Evolutionary conservation across 2,888 invertebrate genomes (phyloP), one percentile per base, ranked within the genome.

Genomic region (Leucozona laternaria): DNA sequence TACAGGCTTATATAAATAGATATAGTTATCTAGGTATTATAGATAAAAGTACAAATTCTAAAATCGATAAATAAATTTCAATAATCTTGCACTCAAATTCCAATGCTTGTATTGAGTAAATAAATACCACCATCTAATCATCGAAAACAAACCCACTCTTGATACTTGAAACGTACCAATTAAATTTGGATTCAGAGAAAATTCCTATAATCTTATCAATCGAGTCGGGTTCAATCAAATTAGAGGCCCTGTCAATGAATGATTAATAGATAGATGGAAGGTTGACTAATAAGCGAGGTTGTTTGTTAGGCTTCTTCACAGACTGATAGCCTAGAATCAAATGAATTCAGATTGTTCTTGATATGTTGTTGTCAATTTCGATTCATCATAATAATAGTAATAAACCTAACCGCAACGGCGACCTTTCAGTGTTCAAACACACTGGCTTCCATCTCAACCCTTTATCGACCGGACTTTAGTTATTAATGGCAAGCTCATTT

Each of bases 231-330:
- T 86, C 81, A 78, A 86, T 86, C 81, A 82, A 86, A 86, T 82
- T 82, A 86, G 81, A 72, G 70, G 64, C 68, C 31, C 48, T 86
- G 82, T 82, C 82, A 82, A 75, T 86, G 60, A 78, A 86, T 86
- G 85, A 86, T 86, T 78, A 78, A 86, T 86, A 57, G 43, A 55
- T 48, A 66, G 37, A 20, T 20, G 22, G 20, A 48, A n/a, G n/a
- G 71, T 28, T 70, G 45, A 62, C 43, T 75, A 68, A 45, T 40
- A 45, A 17, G 15, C 0, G 53, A 34, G 25, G 8, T 20, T 15
- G 25, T 17, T 37, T 22, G 43, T 8, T n/a, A 57, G 57, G 37
- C 20, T 34, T 62, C 60, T 68, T 73, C 20, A 58, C 70, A 25
- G 8, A 75, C 55, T 79, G 60, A 83, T 83, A 83, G 53, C 73